Conservation (phyloP, 2,888 invertebrate genomes). For the Enchytraeus crypticus region DNA sequence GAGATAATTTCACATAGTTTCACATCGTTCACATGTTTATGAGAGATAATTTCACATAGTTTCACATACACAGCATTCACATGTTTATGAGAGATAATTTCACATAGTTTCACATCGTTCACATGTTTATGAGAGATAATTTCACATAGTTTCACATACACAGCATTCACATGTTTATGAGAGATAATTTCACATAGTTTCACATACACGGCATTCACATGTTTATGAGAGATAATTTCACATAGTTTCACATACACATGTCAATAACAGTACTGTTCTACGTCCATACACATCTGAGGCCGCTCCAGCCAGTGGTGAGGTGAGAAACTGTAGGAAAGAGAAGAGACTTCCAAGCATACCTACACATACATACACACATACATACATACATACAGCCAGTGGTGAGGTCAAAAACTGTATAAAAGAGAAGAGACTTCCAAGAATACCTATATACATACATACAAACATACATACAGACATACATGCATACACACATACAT, state of each 20-base stretch:
- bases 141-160: no score
- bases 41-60: no score
- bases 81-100: no score
- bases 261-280: slow-evolving; percentile 71
- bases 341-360: slow-evolving; percentile 89
- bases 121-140: no score
- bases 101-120: no score
- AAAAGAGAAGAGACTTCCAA: slow-evolving; percentile 92
- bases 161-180: no score
- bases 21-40: no score
- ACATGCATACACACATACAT: slow-evolving; percentile 89
- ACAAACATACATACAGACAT: slow-evolving; percentile 75
- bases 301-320: slow-evolving; percentile 86
- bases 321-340: slow-evolving; percentile 86
- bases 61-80: no score
- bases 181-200: no score
- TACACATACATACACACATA: slow-evolving; percentile 30
- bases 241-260: slow-evolving; percentile 59
- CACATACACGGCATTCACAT: no score
- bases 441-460: slow-evolving; percentile 57
- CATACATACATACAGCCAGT: slow-evolving; percentile 58
- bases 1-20: no score
- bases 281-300: slow-evolving; percentile 90
- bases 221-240: no score
- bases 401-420: slow-evolving; percentile 90